phyloP scores from a whole-genome alignment of 2,797 vertebrate species.

The Oryzias sinensis region DNA sequence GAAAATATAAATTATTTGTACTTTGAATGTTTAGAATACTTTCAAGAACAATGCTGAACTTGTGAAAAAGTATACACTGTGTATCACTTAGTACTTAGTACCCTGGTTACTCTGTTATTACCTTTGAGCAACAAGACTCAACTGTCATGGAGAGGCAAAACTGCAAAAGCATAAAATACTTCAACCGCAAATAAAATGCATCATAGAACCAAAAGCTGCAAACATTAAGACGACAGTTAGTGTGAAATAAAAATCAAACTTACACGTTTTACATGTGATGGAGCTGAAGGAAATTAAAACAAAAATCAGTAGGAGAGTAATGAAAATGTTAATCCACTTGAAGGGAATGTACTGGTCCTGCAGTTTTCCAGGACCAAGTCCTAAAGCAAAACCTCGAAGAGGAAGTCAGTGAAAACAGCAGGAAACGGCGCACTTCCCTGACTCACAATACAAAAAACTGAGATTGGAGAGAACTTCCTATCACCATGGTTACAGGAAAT shows the following conservation, averaged over 20 bases:
- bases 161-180: no score
- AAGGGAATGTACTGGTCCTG: conserved; percentile 2
- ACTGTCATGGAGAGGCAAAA: no score
- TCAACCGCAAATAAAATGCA: background rate
- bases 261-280: conserved; percentile 30
- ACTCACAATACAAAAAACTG: conserved; percentile 24
- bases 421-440: conserved; percentile 69
- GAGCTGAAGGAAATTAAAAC: background rate
- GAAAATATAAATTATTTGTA: no score
- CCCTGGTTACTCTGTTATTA: no score
- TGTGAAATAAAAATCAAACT: conserved; percentile 22
- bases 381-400: conserved; percentile 31
- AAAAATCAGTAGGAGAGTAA: background rate
- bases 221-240: background rate
- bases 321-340: background rate
- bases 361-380: conserved; percentile 41
- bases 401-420: conserved; percentile 67
- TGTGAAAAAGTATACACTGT: no score
- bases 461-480: conserved; percentile 68
- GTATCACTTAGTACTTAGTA: no score
- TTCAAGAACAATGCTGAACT: no score
- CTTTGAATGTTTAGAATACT: no score
- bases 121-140: no score
- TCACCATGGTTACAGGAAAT: conserved; percentile 80
- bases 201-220: background rate